Conservation (phyloP, 2,113 vertebrate genomes). For the Thinocorus orbignyianus region DNA sequence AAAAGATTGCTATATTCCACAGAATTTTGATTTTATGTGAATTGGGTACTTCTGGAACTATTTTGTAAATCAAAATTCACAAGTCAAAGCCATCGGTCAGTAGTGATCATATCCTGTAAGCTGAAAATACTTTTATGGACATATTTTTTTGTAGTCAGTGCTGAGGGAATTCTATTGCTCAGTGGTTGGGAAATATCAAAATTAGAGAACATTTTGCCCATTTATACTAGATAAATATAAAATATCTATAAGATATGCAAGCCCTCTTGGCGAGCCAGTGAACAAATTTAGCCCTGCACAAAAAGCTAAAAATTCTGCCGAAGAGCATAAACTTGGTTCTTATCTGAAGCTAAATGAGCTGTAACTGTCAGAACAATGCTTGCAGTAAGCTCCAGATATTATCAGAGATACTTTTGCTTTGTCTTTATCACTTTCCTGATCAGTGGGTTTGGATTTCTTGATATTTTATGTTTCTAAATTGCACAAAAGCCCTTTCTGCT, state of each 20-base stretch:
- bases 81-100: not conserved
- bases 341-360: not conserved
- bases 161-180: not conserved
- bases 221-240: not conserved
- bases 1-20: not conserved
- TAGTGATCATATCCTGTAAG: not conserved
- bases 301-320: not conserved
- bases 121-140: not conserved
- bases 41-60: not conserved
- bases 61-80: not conserved
- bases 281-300: not conserved
- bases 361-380: not conserved
- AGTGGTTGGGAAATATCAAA: constrained; percentile 10
- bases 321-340: not conserved
- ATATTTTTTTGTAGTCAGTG: not conserved
- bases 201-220: not conserved
- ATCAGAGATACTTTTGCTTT: not conserved
- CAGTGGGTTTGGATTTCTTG: not conserved
- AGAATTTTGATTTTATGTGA: not conserved
- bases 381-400: not conserved
- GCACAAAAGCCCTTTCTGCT: not conserved
- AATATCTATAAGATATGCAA: not conserved
- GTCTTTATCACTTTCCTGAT: not conserved
- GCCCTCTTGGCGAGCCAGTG: not conserved
- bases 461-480: not conserved